Evolutionary conservation across 2,797 vertebrate species (phyloP), one percentile per base, ranked within the genome.

Genomic region (Meda fulgida): DNA sequence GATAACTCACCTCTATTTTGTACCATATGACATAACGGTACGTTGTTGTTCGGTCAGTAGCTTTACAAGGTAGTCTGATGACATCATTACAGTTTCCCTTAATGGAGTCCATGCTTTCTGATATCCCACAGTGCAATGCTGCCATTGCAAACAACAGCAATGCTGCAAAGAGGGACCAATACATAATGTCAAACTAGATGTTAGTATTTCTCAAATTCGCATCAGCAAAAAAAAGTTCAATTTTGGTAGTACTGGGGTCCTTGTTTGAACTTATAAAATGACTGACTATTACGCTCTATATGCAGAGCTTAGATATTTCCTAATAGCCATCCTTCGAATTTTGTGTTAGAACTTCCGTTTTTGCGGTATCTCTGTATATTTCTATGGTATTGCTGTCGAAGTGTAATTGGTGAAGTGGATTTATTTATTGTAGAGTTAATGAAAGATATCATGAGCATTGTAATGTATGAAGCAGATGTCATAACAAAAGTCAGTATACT

Each of bases 21-120:
- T 85, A 89, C 88, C 88, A 89, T 9, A 85, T 46, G 11, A 81
- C 9, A 55, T 86, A 88, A 31, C 87, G 85, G 65, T 87, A 89
- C 0, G 11, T 69, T n/a, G 13, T 7, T 18, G 26, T 71, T 19
- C 3, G 53, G 0, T 29, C 0, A 26, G 55, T 75, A 38, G 75
- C 86, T 40, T 18, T 31, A 40, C 88, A 89, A 4, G 84, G 86
- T 66, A 89, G 79, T 21, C 3, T 58, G 60, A 87, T 58, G n/a
- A 38, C 53, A 6, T 84, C 78, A 40, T 66, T 79, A 72, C 83
- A 87, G 11, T 40, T 76, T 84, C 83, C 87, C 6, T 26, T 10
- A 69, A 86, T 31, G 26, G 11, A 9, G 1, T 38, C 29, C 38
- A n/a, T 29, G 13, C 18, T 7, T 4, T 43, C 26, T 53, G 77